These are phyloP conservation scores for Accipiter virgatus DNA, from an alignment of 2,113 vertebrate genomes.

Conservation along the genomic window DNA sequence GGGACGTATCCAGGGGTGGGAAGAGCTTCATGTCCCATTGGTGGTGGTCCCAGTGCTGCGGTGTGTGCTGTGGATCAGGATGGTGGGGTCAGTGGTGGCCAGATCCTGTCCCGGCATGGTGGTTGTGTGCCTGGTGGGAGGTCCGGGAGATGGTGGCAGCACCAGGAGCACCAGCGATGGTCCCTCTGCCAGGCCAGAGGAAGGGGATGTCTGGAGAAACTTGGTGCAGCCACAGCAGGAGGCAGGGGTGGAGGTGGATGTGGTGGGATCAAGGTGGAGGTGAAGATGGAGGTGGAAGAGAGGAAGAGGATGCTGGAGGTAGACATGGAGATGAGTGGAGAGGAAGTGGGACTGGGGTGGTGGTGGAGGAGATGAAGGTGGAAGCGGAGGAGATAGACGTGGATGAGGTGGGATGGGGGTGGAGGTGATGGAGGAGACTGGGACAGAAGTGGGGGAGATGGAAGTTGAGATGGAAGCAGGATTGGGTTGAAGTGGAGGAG, in stretches of 20 bases:
- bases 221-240: not conserved
- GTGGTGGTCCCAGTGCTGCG: not conserved
- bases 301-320: not conserved
- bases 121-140: not conserved
- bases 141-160: not conserved
- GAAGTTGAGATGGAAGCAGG: not conserved
- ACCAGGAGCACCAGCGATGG: too few species aligned
- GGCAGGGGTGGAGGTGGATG: not conserved
- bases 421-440: too few species aligned
- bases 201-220: not conserved
- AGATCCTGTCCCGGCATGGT: fast-evolving
- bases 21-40: fast-evolving
- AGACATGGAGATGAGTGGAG: not conserved
- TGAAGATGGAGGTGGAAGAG: not conserved
- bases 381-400: not conserved
- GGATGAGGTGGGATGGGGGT: not conserved
- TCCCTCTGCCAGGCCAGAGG: too few species aligned
- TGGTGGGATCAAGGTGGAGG: too few species aligned
- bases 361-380: too few species aligned
- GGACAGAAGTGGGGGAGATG: not conserved
- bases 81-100: not conserved
- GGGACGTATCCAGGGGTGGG: fast-evolving
- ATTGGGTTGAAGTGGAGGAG: too few species aligned
- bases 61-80: not conserved
- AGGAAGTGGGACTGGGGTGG: not conserved